phyloP scores from a whole-genome alignment of 2,113 vertebrate genomes.

The Danionella cerebrum region DNA sequence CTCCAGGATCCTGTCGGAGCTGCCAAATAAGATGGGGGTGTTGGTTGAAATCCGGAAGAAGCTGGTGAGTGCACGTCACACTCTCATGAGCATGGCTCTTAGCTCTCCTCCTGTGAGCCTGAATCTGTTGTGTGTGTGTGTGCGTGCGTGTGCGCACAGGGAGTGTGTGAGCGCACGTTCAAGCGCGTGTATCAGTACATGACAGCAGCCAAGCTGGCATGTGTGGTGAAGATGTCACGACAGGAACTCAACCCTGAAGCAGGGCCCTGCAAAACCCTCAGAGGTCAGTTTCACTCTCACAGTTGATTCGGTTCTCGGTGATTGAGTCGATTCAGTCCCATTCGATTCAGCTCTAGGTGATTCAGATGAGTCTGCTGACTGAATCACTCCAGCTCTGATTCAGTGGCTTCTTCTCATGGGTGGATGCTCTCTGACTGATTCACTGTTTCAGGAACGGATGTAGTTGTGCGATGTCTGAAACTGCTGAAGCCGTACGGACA shows the following conservation, averaged over 20 bases:
- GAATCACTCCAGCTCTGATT: no score
- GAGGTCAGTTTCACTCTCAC: conserved; percentile 76
- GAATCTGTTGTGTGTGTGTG: neutral
- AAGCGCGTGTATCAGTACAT: conserved; percentile 82
- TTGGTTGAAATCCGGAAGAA: conserved; percentile 70
- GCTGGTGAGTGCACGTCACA: conserved; percentile 83
- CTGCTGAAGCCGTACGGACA: conserved; percentile 76
- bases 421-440: neutral
- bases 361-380: no score
- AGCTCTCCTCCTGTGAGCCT: neutral
- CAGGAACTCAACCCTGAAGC: conserved; percentile 73
- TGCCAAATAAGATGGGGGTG: conserved; percentile 64
- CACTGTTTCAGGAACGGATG: conserved; percentile 75
- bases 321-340: no score
- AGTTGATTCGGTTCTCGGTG: no score
- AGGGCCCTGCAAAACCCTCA: conserved; percentile 77
- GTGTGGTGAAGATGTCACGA: conserved; percentile 67
- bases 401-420: no score
- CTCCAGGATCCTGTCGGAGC: conserved; percentile 68
- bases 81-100: no score
- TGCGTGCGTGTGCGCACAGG: conserved; percentile 52
- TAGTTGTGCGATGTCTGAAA: conserved; percentile 79
- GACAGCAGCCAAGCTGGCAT: conserved; percentile 73
- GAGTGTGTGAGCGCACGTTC: conserved; percentile 70
- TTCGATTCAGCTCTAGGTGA: no score